phyloP scores from a whole-genome alignment of 1,140 invertebrate species.

The Coptotermes formosanus region DNA sequence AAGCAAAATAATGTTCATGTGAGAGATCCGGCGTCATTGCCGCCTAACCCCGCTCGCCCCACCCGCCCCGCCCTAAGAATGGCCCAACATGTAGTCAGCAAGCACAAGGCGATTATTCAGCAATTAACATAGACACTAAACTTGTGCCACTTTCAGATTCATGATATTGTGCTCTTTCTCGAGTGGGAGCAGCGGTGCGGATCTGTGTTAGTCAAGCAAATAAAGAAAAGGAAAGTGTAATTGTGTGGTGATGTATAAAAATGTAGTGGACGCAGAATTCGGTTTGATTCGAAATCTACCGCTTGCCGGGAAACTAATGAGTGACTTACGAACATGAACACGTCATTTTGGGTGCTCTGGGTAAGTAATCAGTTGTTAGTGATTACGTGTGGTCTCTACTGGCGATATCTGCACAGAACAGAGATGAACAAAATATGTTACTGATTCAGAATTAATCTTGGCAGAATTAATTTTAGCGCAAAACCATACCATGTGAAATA shows the following conservation, averaged over 20 bases:
- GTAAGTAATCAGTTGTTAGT: not conserved
- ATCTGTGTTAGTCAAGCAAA: not conserved
- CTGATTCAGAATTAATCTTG: not conserved
- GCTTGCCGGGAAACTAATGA: not conserved
- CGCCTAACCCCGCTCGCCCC: too few species aligned
- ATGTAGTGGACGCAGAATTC: not conserved
- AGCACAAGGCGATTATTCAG: not conserved
- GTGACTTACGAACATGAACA: not conserved
- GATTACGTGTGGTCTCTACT: not conserved
- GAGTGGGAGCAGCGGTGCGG: not conserved
- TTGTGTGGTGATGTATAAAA: not conserved
- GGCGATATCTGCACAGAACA: not conserved
- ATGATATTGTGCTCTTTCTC: not conserved
- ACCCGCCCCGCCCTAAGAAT: too few species aligned
- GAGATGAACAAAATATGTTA: not conserved
- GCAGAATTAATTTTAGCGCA: not conserved
- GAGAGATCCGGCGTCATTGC: too few species aligned
- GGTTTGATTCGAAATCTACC: not conserved
- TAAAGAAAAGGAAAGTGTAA: not conserved
- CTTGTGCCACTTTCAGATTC: constrained; percentile 10
- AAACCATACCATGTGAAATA: not conserved
- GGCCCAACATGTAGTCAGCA: not conserved
- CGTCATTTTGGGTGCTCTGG: not conserved
- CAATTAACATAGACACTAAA: not conserved
- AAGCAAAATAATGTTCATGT: too few species aligned